Base-by-base conservation (phyloP, 2,888 invertebrate genomes). In the Sinotaia quadrata region DNA sequence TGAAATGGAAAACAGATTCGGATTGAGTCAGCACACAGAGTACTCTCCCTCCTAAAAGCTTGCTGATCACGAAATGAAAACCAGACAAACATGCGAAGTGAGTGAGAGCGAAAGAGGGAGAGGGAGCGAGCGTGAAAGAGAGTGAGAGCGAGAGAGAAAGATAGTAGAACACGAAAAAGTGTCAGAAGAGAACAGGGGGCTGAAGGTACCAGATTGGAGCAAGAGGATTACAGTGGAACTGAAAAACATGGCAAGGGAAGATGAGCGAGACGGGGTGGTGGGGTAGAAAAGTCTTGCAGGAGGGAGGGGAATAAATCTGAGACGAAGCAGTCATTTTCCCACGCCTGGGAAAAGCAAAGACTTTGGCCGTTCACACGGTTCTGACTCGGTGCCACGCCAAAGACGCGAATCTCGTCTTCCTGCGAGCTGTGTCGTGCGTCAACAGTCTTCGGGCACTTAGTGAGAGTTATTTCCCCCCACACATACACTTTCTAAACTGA, bases 1-100 rank as follows among this genome's bases (percentile, higher is more conserved):
- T 61, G 68, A 68, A 68, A 68, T 68, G 68, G 56, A 68, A 68
- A 68, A 68, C 68, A 68, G 60, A 68, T 68, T 68, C 61, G 33
- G 68, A 61, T 61, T 61, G 68, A 60, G 68, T 54, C 61, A 61
- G 61, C 61, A 29, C 49, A 24, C 49, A n/a, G 21, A 41, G 24
- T 29, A 24, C n/a, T 33, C 36, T 12, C 31, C 21, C 58, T 33
- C 58, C 21, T 41, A 31, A 29, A 44, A 47, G 47, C 24, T 21
- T 10, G 31, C 27, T 47, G 60, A 60, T 47, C 47, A 18, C 4
- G 47, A 44, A 47, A 47, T 18, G 47, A 47, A 60, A 29, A 60
- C 60, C 47, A 47, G 44, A 27, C 27, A 18, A n/a, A 29, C 44
- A 15, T 10, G 18, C 47, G n/a, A 10, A 15, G 29, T 5, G 27